phyloP scores from a whole-genome alignment of 2,888 invertebrate species.

The Napeogenes inachia region DNA sequence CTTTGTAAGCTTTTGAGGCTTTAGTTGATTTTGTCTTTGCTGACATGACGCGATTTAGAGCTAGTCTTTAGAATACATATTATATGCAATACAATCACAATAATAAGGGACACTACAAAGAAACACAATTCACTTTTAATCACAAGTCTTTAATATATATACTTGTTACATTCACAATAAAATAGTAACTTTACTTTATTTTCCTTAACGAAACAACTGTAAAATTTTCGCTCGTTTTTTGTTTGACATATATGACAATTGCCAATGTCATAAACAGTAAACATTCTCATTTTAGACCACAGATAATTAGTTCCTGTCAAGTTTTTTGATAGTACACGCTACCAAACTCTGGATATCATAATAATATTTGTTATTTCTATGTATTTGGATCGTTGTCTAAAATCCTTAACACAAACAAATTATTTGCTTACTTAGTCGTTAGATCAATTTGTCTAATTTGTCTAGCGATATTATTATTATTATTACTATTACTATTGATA shows the following conservation, averaged over 20 bases:
- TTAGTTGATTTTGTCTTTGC: slow-evolving; percentile 52
- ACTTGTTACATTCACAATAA: background rate
- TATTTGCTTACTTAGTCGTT: too few relatives aligned
- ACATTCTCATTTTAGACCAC: background rate
- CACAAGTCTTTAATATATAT: too few relatives aligned
- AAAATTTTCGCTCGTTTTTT: slow-evolving; percentile 31
- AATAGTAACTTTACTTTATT: background rate
- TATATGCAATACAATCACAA: background rate
- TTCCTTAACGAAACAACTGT: background rate
- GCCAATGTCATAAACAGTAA: slow-evolving; percentile 6
- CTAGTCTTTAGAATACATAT: background rate
- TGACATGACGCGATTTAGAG: slow-evolving; percentile 52
- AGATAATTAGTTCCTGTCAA: background rate
- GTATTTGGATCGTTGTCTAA: too few relatives aligned
- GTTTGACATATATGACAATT: slow-evolving; percentile 10
- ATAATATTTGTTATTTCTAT: too few relatives aligned
- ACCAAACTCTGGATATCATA: too few relatives aligned
- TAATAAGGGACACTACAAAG: background rate
- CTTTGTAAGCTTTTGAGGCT: slow-evolving; percentile 51
- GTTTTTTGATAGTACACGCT: too few relatives aligned
- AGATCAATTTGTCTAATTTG: too few relatives aligned
- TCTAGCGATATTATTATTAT: too few relatives aligned
- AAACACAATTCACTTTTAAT: too few relatives aligned
- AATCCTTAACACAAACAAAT: too few relatives aligned
- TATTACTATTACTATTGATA: too few relatives aligned